Evolutionary conservation across 2,113 vertebrate genomes (phyloP), one percentile per base, ranked within the genome.

Genomic region (Misgurnus mizolepis): DNA sequence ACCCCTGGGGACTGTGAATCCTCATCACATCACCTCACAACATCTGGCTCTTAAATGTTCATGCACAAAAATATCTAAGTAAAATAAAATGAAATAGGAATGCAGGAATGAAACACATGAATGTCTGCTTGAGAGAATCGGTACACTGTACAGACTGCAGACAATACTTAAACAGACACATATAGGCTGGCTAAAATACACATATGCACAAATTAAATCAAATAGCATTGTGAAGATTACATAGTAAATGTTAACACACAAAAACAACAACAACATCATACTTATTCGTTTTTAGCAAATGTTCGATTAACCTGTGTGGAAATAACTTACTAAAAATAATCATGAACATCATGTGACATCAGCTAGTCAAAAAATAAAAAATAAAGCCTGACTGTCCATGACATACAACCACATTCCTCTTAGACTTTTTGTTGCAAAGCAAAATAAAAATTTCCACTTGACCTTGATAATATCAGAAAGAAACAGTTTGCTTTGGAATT

Each of bases 1-100:
- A 95, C 94, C 94, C 93, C 94, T 94, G 93, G 94, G 94, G 95
- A 95, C 92, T 94, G 93, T 94, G 94, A 94, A 95, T 95, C 95
- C 95, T 93, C 94, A 95, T 95, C 93, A 94, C 93, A 94, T 95
- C 94, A 96, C 94, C 94, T 95, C 95, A 85, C 81, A 86, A 87
- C 88, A 89, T 87, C 88, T 89, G 88, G 86, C 86, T 88, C 84
- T 85, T 86, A 81, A 85, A 85, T 74, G 83, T 77, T 80, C 82
- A 84, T 84, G 85, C 76, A 80, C 84, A 86, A 73, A 72, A 66
- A 78, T 61, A 81, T 75, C 82, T 80, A 86, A 85, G 83, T 79
- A 85, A 80, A 83, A 76, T 69, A 68, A 81, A 85, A 84, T 85
- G 81, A 86, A 81, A 86, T 80, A 87, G 95, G 94, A 95, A 94